Evolutionary conservation across 2,888 invertebrate genomes (phyloP).

Genomic region (Ligdia adustata): DNA sequence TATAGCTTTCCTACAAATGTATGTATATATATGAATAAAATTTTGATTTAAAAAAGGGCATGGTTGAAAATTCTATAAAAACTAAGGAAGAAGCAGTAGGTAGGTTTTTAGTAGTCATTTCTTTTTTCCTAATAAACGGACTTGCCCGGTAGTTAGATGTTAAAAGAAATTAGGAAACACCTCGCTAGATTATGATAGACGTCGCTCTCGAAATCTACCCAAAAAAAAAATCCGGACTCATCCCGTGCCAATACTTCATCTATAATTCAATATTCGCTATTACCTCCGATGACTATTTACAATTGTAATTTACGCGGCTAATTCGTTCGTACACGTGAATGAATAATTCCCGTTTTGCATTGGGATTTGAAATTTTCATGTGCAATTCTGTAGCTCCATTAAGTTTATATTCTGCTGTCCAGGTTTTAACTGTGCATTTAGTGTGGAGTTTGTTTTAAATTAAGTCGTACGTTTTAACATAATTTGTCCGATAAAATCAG

Average conservation of each 20-base stretch:
- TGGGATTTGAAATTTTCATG: conserved; percentile 47
- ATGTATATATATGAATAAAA: too few species aligned
- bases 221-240: conserved; percentile 48
- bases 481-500: neutral
- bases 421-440: conserved; percentile 6
- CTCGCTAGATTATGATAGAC: too few species aligned
- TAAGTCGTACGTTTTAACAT: neutral
- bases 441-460: neutral
- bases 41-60: too few species aligned
- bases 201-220: conserved; percentile 12
- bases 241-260: conserved; percentile 65
- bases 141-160: too few species aligned
- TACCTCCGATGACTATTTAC: conserved; percentile 60
- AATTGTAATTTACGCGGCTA: conserved; percentile 63
- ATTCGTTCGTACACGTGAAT: conserved; percentile 54
- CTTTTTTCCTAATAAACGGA: too few species aligned
- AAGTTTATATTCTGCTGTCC: conserved; percentile 21
- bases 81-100: too few species aligned
- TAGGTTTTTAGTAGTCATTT: too few species aligned
- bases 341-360: conserved; percentile 46
- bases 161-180: too few species aligned
- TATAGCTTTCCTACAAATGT: too few species aligned
- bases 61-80: too few species aligned
- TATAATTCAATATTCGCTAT: conserved; percentile 72
- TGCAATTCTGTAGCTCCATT: conserved; percentile 33